phyloP scores from a whole-genome alignment of 2,113 vertebrate genomes.

The Ursus arctos region DNA sequence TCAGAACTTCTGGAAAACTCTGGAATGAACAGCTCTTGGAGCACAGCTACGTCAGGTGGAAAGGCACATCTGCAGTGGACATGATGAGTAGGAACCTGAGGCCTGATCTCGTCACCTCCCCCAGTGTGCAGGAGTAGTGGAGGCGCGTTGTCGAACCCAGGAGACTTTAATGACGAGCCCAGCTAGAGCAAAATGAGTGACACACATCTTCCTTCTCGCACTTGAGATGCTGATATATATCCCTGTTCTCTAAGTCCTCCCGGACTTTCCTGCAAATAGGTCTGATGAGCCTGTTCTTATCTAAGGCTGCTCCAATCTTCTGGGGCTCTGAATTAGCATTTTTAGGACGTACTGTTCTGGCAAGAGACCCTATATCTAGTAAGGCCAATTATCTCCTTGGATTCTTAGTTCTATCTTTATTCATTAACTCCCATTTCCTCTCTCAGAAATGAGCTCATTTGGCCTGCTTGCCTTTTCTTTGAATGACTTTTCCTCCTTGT shows the following conservation, averaged over 20 bases:
- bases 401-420: slow-evolving; percentile 81
- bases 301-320: slow-evolving; percentile 56
- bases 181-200: not conserved
- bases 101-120: not conserved
- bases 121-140: accelerated
- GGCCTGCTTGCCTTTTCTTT: slow-evolving; percentile 64
- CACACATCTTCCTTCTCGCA: not conserved
- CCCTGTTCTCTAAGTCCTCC: slow-evolving; percentile 53
- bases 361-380: slow-evolving; percentile 79
- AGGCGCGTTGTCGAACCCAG: not conserved
- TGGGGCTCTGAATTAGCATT: slow-evolving; percentile 81
- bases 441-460: slow-evolving; percentile 73
- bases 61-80: accelerated
- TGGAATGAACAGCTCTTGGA: not conserved
- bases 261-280: slow-evolving; percentile 67
- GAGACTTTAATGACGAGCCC: not conserved
- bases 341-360: slow-evolving; percentile 74
- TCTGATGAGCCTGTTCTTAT: slow-evolving; percentile 74
- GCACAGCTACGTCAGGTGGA: not conserved
- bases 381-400: slow-evolving; percentile 81
- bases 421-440: slow-evolving; percentile 79
- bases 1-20: not conserved
- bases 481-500: slow-evolving; percentile 74
- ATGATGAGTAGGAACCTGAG: accelerated
- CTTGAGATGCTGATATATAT: slow-evolving; percentile 9